Conservation (phyloP, 2,797 vertebrate genomes). For the Sebastes taczanowskii region DNA sequence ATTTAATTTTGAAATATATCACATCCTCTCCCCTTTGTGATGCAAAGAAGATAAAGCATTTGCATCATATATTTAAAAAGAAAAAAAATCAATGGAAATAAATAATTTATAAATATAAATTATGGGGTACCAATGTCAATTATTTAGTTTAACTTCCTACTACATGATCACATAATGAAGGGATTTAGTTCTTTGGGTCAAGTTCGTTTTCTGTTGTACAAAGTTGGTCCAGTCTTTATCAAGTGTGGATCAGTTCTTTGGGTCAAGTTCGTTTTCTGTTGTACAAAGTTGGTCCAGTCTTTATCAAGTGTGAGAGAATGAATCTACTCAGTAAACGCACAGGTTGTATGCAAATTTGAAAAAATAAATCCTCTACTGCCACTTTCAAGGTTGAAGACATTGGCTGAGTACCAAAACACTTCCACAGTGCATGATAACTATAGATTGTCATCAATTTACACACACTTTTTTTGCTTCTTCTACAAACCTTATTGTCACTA, state of each 20-base stretch:
- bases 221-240: background rate
- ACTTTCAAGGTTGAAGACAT: background rate
- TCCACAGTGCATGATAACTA: background rate
- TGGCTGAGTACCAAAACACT: background rate
- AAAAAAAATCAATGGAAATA: background rate
- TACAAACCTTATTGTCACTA: background rate
- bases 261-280: background rate
- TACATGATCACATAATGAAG: too few species aligned
- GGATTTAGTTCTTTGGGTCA: background rate
- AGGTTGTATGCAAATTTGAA: background rate
- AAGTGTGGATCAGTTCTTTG: background rate
- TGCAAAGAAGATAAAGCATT: background rate
- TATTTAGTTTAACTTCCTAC: background rate
- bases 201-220: background rate
- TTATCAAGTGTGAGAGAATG: background rate
- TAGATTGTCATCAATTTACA: background rate
- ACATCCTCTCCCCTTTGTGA: background rate
- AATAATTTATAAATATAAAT: background rate
- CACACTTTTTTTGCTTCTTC: background rate
- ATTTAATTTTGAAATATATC: background rate
- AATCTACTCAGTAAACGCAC: background rate
- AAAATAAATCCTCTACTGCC: background rate
- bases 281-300: background rate
- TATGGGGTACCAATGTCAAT: background rate
- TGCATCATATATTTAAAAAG: background rate